A percentile compares a stretch with the other conserved stretches of the same genome.
These are phyloP conservation scores for Drosophila novamexicana DNA, from an alignment of 1,140 invertebrate species.

Conservation along the genomic window DNA sequence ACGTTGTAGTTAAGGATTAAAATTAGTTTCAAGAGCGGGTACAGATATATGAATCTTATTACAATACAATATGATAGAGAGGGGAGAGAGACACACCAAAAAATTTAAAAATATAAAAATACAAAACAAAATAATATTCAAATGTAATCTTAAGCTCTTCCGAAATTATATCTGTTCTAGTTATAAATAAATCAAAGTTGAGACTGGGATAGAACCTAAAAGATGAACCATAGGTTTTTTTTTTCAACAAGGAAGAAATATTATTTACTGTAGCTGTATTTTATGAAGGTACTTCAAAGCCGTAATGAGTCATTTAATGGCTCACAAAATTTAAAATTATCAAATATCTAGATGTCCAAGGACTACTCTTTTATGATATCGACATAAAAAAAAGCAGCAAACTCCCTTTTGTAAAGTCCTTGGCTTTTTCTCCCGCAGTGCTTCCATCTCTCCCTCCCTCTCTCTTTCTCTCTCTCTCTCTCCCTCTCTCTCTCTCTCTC, in stretches of 20 bases:
- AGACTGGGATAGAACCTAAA: neutral
- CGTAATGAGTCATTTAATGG: slow-evolving; percentile 25
- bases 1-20: too few relatives aligned
- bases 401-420: neutral
- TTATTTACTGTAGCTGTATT: slow-evolving; percentile 1
- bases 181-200: too few relatives aligned
- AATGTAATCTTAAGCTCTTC: too few relatives aligned
- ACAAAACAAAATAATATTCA: too few relatives aligned
- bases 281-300: neutral
- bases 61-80: too few relatives aligned
- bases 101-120: too few relatives aligned
- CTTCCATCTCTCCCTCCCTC: neutral
- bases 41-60: too few relatives aligned
- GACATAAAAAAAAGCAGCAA: slow-evolving; percentile 26
- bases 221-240: neutral
- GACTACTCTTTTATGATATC: slow-evolving; percentile 26
- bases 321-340: slow-evolving; percentile 18
- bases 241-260: neutral
- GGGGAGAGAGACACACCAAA: too few relatives aligned
- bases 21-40: too few relatives aligned
- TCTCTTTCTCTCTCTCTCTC: slow-evolving; percentile 2
- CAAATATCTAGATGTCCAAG: slow-evolving; percentile 13
- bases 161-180: too few relatives aligned
- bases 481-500: slow-evolving; percentile 3
- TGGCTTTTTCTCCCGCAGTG: neutral